phyloP scores from a whole-genome alignment of 2,113 vertebrate species.

The Erythrocercus mccallii region DNA sequence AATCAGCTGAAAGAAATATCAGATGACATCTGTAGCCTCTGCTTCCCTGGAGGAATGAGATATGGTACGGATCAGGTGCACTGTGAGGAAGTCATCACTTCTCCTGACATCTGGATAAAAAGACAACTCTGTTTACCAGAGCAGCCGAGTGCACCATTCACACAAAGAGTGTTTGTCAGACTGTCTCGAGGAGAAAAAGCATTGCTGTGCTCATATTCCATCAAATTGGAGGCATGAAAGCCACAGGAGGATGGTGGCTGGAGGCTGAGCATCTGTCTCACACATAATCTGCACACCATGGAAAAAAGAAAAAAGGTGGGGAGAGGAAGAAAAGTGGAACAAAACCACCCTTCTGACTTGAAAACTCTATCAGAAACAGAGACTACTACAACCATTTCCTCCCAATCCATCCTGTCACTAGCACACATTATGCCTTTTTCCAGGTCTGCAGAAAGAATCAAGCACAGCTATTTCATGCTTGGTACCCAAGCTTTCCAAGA shows the following conservation, averaged over 20 bases:
- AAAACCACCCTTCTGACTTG: background rate
- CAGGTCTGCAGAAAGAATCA: background rate
- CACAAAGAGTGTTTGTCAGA: slow-evolving; percentile 46
- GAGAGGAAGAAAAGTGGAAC: background rate
- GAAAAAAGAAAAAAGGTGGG: rapidly evolving
- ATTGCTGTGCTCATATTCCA: slow-evolving; percentile 38
- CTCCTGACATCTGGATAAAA: slow-evolving; percentile 45
- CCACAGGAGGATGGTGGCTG: slow-evolving; percentile 48
- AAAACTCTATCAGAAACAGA: background rate
- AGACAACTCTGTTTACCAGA: slow-evolving; percentile 21
- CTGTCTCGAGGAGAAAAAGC: slow-evolving; percentile 28
- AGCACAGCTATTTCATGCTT: background rate
- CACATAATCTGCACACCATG: background rate
- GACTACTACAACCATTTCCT: background rate
- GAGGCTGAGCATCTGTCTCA: slow-evolving; percentile 56
- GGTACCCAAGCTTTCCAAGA: background rate
- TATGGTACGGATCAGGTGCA: background rate
- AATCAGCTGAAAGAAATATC: slow-evolving; percentile 15
- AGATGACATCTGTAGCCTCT: background rate
- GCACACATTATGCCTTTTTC: background rate
- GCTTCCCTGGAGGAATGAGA: slow-evolving; percentile 19
- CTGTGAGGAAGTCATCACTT: slow-evolving; percentile 11
- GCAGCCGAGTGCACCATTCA: background rate
- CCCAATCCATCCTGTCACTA: background rate
- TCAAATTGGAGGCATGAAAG: slow-evolving; percentile 26